These are phyloP conservation scores for Spheniscus mendiculus DNA, from an alignment of 2,113 vertebrate genomes.

Conservation along the genomic window DNA sequence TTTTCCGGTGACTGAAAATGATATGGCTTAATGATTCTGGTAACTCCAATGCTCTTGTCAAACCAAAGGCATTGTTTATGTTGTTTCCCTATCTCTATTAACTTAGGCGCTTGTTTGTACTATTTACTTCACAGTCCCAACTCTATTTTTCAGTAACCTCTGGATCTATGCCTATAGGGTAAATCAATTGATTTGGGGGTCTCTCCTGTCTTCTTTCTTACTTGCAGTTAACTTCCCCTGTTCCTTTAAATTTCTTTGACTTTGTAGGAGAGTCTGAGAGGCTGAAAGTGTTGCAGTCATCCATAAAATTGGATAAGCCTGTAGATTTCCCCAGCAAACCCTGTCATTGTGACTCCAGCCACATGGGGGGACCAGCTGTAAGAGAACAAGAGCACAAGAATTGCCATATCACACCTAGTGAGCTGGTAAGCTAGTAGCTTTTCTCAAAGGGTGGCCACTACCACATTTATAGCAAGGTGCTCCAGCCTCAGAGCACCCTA, in stretches of 20 bases:
- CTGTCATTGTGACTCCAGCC: neutral
- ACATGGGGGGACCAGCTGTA: neutral
- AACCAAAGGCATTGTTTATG: neutral
- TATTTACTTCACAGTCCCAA: neutral
- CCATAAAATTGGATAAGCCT: conserved; percentile 9
- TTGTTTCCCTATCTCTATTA: neutral
- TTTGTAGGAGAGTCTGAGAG: neutral
- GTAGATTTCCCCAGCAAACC: neutral
- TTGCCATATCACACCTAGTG: neutral
- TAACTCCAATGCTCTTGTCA: neutral
- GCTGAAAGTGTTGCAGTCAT: neutral
- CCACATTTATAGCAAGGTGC: neutral
- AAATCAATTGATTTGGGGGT: neutral
- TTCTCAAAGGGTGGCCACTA: neutral
- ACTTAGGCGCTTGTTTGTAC: neutral
- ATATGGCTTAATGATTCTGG: neutral
- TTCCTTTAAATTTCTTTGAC: neutral
- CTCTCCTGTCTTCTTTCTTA: neutral
- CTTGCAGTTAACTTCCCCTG: neutral
- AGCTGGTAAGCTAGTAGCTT: neutral
- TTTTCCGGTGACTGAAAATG: neutral
- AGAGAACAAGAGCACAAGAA: neutral
- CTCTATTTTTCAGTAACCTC: neutral
- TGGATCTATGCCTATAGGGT: neutral
- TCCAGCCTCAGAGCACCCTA: neutral